Evolutionary conservation across 2,113 vertebrate genomes (phyloP).

Genomic region (Nothocercus julius): DNA sequence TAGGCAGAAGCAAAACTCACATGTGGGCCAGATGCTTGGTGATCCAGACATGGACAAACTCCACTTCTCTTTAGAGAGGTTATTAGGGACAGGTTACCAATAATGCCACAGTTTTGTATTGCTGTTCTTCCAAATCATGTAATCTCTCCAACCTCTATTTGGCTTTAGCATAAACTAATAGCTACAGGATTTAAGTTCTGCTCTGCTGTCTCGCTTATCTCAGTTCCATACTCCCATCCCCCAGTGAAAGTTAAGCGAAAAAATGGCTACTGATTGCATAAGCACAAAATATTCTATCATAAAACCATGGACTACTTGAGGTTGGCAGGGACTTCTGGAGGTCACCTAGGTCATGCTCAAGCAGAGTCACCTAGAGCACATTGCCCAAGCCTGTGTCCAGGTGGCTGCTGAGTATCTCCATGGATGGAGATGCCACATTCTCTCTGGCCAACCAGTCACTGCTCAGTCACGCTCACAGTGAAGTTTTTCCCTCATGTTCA

Average conservation of each 20-base stretch:
- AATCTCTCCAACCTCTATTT: neutral
- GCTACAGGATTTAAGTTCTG: neutral
- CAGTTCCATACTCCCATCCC: neutral
- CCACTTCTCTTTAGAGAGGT: neutral
- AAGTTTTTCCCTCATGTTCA: too few species aligned
- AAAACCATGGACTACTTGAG: neutral
- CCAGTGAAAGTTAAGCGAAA: neutral
- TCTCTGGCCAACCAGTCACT: too few species aligned
- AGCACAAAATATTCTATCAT: neutral
- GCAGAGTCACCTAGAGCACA: neutral
- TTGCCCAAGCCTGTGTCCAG: neutral
- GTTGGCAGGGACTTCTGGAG: neutral
- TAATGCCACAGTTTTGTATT: fast-evolving
- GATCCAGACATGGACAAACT: neutral
- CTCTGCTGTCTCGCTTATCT: neutral
- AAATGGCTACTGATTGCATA: neutral
- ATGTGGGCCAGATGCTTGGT: neutral
- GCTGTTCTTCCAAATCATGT: neutral
- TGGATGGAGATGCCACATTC: neutral
- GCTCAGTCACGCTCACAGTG: too few species aligned
- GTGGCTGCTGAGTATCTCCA: neutral
- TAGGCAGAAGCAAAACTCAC: neutral
- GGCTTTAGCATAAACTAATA: neutral
- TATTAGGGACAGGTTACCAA: neutral
- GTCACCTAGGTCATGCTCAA: too few species aligned